Conservation (phyloP, 2,797 vertebrate species). For the Anguilla pacifica region DNA sequence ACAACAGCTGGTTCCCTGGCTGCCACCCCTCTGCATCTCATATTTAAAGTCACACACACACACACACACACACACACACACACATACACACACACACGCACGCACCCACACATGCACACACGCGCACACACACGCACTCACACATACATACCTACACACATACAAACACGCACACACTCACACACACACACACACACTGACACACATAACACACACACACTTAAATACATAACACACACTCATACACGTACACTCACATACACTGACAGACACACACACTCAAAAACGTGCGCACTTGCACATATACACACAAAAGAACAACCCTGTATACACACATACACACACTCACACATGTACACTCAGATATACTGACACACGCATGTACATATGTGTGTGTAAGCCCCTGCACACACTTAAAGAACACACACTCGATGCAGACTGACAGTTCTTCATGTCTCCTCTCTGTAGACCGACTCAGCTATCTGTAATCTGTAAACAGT, state of each 20-base stretch:
- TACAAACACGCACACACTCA: too few relatives aligned
- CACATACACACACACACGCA: neutral
- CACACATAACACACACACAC: neutral
- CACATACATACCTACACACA: conserved; percentile 23
- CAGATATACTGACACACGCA: too few relatives aligned
- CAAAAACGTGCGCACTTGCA: too few relatives aligned
- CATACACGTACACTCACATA: neutral
- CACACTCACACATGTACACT: neutral
- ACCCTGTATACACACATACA: neutral
- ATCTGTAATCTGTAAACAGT: conserved; percentile 1
- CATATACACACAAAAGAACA: too few relatives aligned
- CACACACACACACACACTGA: too few relatives aligned
- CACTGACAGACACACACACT: neutral
- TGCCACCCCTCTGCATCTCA: conserved; percentile 40
- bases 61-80: too few relatives aligned
- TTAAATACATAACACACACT: too few relatives aligned
- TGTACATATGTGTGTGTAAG: too few relatives aligned
- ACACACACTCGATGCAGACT: neutral
- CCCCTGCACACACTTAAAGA: too few relatives aligned
- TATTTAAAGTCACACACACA: conserved; percentile 4
- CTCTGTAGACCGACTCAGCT: too few relatives aligned
- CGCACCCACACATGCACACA: neutral
- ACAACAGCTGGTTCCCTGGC: conserved; percentile 68
- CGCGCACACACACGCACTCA: neutral
- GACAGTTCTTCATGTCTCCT: neutral